Base-by-base conservation (phyloP, 2,797 vertebrate genomes). In the Melopsittacus undulatus region DNA sequence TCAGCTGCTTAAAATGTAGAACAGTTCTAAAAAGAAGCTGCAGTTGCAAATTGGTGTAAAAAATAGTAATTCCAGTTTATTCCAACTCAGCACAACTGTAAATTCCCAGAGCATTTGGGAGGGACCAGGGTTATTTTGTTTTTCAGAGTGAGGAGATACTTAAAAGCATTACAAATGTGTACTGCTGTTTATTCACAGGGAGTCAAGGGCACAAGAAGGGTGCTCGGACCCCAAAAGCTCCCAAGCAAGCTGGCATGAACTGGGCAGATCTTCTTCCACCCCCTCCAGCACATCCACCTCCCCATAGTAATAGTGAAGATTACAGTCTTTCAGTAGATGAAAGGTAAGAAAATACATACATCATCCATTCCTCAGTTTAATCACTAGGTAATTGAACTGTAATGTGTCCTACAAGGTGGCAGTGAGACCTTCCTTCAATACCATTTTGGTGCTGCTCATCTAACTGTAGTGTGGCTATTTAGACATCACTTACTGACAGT, bases 171-270 rank as follows among this genome's bases (percentile, higher is more conserved):
- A 42, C 16, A 40, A 45, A 51, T 57, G 30, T 2, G 1, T 84
- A n/a, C 32, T 95, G 78, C 34, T 66, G 49, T 96, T 95, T 97
- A 14, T 92, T 97, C 97, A 74, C 97, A 99, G 99, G 99, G 91
- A 99, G 99, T 97, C 99, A 99, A 98, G 99, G 99, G 93, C 99
- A 99, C 92, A 99, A 99, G 97, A 99, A 99, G 96, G 98, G 98
- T 88, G 98, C 98, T 48, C 98, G 99, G 19, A 99, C 98, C 73
- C 98, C 99, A 59, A 99, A 99, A 98, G 97, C 98, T 87, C 98
- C 99, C 68, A 99, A 99, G 96, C 99, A 99, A 96, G 98, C 98
- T 81, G 98, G 99, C 84, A 99, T 99, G 99, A 99, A 99, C 97
- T 99, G 99, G 99, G 98, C 99, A 59, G 99, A 99, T 92, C 98